These are phyloP conservation scores for Pangasius krempfi DNA, from an alignment of 2,797 vertebrate genomes.

Conservation along the genomic window DNA sequence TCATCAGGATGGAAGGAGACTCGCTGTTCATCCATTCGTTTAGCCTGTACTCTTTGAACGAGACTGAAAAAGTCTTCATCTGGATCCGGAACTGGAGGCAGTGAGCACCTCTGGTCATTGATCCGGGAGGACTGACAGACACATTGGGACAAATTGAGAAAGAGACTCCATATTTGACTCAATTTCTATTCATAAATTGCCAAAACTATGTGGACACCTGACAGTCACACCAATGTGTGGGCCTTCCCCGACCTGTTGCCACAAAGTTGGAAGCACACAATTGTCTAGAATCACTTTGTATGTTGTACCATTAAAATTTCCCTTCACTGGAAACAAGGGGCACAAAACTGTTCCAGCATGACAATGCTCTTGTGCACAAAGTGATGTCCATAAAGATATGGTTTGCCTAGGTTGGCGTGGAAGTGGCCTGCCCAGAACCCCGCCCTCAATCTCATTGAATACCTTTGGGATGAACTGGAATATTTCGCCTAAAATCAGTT, in stretches of 20 bases:
- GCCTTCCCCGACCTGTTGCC: background rate
- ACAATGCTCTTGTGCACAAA: background rate
- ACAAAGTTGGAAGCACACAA: background rate
- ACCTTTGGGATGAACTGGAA: background rate
- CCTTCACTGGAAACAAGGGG: background rate
- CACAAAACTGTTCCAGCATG: background rate
- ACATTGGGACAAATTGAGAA: conserved; percentile 14
- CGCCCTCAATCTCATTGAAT: background rate
- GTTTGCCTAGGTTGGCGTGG: background rate
- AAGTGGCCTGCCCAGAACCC: background rate
- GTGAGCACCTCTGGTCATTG: conserved; percentile 88
- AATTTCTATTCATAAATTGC: background rate
- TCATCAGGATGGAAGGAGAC: conserved; percentile 76
- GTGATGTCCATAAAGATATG: background rate
- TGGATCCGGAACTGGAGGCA: conserved; percentile 84
- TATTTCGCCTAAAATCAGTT: background rate
- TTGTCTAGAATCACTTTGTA: background rate
- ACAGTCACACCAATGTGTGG: background rate
- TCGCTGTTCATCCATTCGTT: conserved; percentile 90
- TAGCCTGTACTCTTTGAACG: conserved; percentile 89
- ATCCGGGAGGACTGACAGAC: conserved; percentile 82
- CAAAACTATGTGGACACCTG: background rate
- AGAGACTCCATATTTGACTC: background rate
- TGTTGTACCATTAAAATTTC: background rate
- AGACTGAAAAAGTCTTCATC: conserved; percentile 90